Base-by-base conservation (phyloP, 2,888 invertebrate genomes). In the Dyspetes luteomarginatus region DNA sequence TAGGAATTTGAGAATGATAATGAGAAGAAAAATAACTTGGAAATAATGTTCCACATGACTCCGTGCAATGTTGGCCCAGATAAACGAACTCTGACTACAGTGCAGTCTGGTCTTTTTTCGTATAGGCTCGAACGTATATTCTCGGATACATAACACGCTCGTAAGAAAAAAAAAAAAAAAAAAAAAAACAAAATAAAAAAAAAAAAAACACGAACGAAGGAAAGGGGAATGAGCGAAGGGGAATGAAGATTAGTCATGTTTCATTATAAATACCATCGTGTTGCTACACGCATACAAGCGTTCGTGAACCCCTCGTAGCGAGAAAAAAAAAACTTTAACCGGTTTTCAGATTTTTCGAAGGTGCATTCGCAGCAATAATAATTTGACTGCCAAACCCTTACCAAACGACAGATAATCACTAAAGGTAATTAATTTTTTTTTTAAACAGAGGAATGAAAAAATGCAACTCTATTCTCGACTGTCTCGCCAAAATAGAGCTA, bases 51-150 rank as follows among this genome's bases (percentile, higher is more conserved):
- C 77, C 81, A 80, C 81, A 84, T 85, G 84, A 50, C 22, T 76
- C 15, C 12, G 9, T 84, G n/a, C n/a, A 67, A 22, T 5, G 85
- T 86, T 88, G 88, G 84, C 88, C 86, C 84, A 87, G 87, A 89
- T 89, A 88, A 84, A 82, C 83, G 79, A 74, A 64, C 71, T 75
- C 60, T 67, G 56, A 73, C 62, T 52, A 48, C 19, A 24, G 50
- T 48, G 58, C 17, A 50, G 64, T 60, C 43, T 26, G 45, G 36
- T 50, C 41, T 17, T 41, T 65, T 67, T 52, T 43, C 15, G 15
- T 26, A 68, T 12, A 28, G 55, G 15, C 17, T 55, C 64, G 67
- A 67, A 30, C 30, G 5, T 28, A 28, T 17, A 15, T 43, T 19
- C 24, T 45, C n/a, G n/a, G 56, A 36, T 26, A 64, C 60, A 58